These are phyloP conservation scores for Leucophenga varia DNA, from an alignment of 1,140 invertebrate genomes.

Conservation along the genomic window DNA sequence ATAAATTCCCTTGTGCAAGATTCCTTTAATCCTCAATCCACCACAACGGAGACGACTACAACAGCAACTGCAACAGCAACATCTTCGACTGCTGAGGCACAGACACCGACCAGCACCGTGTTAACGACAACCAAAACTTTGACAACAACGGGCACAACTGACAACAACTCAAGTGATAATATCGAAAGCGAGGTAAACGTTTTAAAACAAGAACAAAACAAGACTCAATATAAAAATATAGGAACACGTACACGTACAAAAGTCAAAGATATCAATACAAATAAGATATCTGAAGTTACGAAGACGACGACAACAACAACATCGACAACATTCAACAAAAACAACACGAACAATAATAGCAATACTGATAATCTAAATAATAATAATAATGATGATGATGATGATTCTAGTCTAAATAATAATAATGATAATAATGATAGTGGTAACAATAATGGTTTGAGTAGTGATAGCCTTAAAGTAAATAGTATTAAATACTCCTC, in stretches of 20 bases:
- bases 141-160: slow-evolving; percentile 17
- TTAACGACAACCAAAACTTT: slow-evolving; percentile 20
- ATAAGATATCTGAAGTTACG: background rate
- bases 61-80: slow-evolving; percentile 43
- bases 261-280: slow-evolving; percentile 14
- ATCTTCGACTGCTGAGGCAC: slow-evolving; percentile 9
- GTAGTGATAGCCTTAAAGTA: slow-evolving; percentile 28
- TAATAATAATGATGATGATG: slow-evolving; percentile 2
- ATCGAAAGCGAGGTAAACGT: slow-evolving; percentile 40
- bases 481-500: slow-evolving; percentile 38
- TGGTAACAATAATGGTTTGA: slow-evolving; percentile 29
- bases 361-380: slow-evolving; percentile 30
- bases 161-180: slow-evolving; percentile 12
- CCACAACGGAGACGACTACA: slow-evolving; percentile 20
- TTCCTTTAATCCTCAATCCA: slow-evolving; percentile 2
- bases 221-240: slow-evolving; percentile 29
- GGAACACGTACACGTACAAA: slow-evolving; percentile 26
- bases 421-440: slow-evolving; percentile 7
- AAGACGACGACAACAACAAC: slow-evolving; percentile 12
- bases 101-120: slow-evolving; percentile 15
- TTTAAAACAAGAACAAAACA: slow-evolving; percentile 33
- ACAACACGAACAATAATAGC: slow-evolving; percentile 26
- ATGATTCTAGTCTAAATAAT: slow-evolving; percentile 41
- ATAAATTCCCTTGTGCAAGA: slow-evolving; percentile 24
- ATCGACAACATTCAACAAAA: slow-evolving; percentile 16